phyloP scores from a whole-genome alignment of 2,888 invertebrate species.

The Mystacides longicornis region DNA sequence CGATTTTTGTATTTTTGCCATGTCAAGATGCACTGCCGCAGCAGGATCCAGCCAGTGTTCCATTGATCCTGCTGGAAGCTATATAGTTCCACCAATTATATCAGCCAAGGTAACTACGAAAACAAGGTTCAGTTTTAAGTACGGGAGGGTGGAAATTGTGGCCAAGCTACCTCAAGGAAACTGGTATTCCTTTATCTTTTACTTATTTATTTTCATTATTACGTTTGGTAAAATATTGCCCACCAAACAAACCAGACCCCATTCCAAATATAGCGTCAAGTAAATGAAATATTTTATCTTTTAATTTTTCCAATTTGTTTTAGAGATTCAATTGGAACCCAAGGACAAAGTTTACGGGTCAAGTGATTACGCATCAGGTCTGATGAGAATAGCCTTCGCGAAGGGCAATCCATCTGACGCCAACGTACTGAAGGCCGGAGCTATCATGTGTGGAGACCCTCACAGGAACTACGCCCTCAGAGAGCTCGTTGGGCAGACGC shows the following conservation, averaged over 20 bases:
- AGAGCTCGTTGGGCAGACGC: constrained; percentile 34
- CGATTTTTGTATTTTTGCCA: constrained; percentile 1
- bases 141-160: constrained; percentile 61
- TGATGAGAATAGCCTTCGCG: constrained; percentile 63
- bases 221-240: no score
- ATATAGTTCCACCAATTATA: constrained; percentile 62
- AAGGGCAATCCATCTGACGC: constrained; percentile 52
- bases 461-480: constrained; percentile 39
- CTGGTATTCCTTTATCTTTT: no score
- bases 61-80: constrained; percentile 41
- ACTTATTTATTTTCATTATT: no score
- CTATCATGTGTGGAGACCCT: constrained; percentile 38
- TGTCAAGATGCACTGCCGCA: constrained; percentile 15
- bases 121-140: constrained; percentile 59
- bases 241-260: no score
- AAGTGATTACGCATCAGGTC: constrained; percentile 55
- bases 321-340: constrained; percentile 62
- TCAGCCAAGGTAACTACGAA: constrained; percentile 60
- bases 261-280: no score
- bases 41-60: constrained; percentile 36
- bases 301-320: constrained; percentile 23
- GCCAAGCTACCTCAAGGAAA: constrained; percentile 69
- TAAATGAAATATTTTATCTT: no score
- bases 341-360: constrained; percentile 54
- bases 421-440: constrained; percentile 38